phyloP scores from a whole-genome alignment of 30 jellyfish, hydroid and myxozoan species.

The Turritopsis dohrnii region DNA sequence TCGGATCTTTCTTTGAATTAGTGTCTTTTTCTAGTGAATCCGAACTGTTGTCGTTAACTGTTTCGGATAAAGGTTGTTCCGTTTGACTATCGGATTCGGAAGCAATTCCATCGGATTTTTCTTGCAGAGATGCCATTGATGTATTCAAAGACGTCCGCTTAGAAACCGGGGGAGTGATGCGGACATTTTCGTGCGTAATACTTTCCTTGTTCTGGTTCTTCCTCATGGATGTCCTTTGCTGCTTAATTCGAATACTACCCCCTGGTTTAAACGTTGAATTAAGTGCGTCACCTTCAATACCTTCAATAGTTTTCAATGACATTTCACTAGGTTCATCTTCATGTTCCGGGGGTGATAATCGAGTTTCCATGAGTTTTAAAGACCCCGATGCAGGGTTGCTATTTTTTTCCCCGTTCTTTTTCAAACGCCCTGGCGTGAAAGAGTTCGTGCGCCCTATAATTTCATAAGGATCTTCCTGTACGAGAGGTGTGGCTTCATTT shows the following conservation, averaged over 20 bases:
- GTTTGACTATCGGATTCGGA: background rate
- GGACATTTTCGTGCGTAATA: conserved; percentile 11
- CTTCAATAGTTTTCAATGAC: background rate
- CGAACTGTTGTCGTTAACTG: background rate
- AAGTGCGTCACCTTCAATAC: background rate
- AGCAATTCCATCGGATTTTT: background rate
- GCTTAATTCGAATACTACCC: conserved; percentile 15
- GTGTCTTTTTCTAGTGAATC: background rate
- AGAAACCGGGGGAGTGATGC: background rate
- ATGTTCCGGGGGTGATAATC: background rate
- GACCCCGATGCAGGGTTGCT: background rate
- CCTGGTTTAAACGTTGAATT: conserved; percentile 21
- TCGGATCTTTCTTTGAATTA: background rate
- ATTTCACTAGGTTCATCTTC: background rate
- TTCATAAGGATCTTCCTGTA: conserved; percentile 1
- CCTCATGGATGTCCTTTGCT: conserved; percentile 24
- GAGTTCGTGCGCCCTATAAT: conserved; percentile 16
- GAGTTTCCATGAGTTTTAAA: background rate
- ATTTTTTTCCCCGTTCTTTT: background rate
- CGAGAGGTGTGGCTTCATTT: background rate
- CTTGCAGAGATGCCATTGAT: background rate
- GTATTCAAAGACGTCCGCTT: background rate
- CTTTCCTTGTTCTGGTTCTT: background rate
- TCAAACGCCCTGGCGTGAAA: conserved; percentile 2
- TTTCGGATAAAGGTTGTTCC: background rate